A percentile compares a stretch with the other conserved stretches of the same genome.
Evolutionary conservation across 2,113 vertebrate genomes (phyloP).

Genomic region (Epinephelus fuscoguttatus): DNA sequence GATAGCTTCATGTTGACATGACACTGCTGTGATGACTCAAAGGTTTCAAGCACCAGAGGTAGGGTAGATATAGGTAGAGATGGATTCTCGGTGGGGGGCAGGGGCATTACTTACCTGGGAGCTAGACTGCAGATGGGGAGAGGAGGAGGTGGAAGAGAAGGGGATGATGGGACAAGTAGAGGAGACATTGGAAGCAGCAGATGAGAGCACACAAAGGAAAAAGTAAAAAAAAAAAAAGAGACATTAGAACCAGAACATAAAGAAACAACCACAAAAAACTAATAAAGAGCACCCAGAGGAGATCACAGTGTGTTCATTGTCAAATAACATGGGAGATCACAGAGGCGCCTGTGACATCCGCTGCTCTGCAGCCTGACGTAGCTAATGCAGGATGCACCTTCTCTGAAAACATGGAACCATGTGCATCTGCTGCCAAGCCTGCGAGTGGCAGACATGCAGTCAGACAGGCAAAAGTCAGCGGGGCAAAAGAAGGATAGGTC

Average conservation of each 20-base stretch:
- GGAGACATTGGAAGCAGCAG: conserved; percentile 63
- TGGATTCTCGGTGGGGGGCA: conserved; percentile 1
- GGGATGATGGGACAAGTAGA: conserved; percentile 55
- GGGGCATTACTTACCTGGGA: conserved; percentile 87
- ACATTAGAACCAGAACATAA: conserved; percentile 71
- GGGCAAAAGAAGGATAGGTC: conserved; percentile 49
- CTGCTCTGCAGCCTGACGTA: conserved; percentile 65
- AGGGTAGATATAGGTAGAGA: conserved; percentile 23
- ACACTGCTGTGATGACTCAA: conserved; percentile 38
- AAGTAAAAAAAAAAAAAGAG: conserved; percentile 56
- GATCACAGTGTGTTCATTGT: conserved; percentile 43
- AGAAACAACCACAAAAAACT: conserved; percentile 48
- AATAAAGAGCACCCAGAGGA: conserved; percentile 51
- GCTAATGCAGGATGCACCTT: conserved; percentile 78
- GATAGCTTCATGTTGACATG: conserved; percentile 46
- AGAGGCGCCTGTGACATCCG: conserved; percentile 41
- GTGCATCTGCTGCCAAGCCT: conserved; percentile 76
- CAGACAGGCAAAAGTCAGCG: conserved; percentile 67
- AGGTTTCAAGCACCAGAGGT: conserved; percentile 38
- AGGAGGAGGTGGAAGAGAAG: conserved; percentile 67
- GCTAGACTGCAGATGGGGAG: conserved; percentile 91
- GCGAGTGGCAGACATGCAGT: conserved; percentile 80
- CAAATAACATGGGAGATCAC: conserved; percentile 55
- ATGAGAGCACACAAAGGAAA: conserved; percentile 67
- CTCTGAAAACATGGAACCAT: conserved; percentile 56